phyloP scores from a whole-genome alignment of 2,888 invertebrate species.

The Pristionchus mayeri region DNA sequence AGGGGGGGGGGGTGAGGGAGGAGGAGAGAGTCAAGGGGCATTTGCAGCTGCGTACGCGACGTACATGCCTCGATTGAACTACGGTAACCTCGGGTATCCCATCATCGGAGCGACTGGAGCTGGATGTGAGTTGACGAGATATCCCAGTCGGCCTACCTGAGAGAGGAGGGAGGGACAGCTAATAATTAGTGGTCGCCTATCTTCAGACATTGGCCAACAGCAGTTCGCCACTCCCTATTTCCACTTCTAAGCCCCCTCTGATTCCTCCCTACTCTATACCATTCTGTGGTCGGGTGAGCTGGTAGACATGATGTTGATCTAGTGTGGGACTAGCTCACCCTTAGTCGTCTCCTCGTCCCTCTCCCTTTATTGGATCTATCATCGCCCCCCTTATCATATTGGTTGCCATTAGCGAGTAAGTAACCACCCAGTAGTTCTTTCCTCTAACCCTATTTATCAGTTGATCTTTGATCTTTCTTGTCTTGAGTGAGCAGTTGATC shows the following conservation, averaged over 20 bases:
- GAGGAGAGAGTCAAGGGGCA: background rate
- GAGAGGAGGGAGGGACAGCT: background rate
- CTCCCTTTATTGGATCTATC: background rate
- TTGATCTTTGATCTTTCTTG: conserved; percentile 28
- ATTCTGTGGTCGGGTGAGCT: background rate
- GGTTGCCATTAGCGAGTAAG: background rate
- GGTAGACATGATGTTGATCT: background rate
- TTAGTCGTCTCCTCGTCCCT: background rate
- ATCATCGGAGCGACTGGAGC: background rate
- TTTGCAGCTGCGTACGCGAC: conserved; percentile 45
- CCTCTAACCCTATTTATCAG: conserved; percentile 2
- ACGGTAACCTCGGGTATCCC: conserved; percentile 34
- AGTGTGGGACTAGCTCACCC: conserved; percentile 28
- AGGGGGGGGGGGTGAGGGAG: background rate
- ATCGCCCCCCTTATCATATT: background rate
- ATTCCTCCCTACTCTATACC: background rate
- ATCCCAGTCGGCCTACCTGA: background rate
- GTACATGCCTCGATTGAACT: conserved; percentile 39
- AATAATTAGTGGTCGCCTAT: conserved; percentile 9
- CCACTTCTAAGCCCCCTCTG: background rate
- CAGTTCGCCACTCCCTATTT: conserved; percentile 13
- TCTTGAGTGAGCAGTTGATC: background rate
- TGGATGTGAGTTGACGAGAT: conserved; percentile 38
- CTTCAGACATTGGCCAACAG: conserved; percentile 22
- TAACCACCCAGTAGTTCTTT: background rate